Conservation (phyloP, 2,888 invertebrate species). For the Caradrina kadenii region DNA sequence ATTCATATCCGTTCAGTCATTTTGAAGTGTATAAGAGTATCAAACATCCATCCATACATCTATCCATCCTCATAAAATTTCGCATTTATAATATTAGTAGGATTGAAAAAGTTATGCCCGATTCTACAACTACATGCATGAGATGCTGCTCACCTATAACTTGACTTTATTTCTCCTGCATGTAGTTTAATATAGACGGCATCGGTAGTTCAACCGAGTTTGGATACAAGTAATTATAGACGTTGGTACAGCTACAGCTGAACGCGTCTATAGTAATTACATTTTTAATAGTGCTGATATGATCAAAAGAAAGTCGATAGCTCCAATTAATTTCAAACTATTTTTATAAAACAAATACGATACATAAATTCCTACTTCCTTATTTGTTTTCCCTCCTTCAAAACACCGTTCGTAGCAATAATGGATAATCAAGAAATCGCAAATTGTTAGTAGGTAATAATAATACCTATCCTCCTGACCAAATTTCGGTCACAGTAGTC, state of each 20-base stretch:
- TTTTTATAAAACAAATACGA: slow-evolving; percentile 43
- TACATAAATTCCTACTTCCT: slow-evolving; percentile 16
- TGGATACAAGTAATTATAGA: slow-evolving; percentile 50
- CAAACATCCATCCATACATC: too few species aligned
- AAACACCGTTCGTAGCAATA: slow-evolving; percentile 26
- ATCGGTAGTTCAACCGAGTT: slow-evolving; percentile 23
- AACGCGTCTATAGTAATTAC: slow-evolving; percentile 53
- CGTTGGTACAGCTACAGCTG: slow-evolving; percentile 27
- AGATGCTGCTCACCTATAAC: neutral
- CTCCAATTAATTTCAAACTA: slow-evolving; percentile 48
- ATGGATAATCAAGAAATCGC: slow-evolving; percentile 10
- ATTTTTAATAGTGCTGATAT: slow-evolving; percentile 55
- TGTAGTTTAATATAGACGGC: slow-evolving; percentile 23
- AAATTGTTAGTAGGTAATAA: neutral
- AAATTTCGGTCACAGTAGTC: too few species aligned
- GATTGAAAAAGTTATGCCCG: too few species aligned
- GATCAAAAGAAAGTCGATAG: slow-evolving; percentile 59
- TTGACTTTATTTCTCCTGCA: slow-evolving; percentile 27
- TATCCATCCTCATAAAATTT: too few species aligned
- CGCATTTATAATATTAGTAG: too few species aligned
- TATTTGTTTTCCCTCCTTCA: slow-evolving; percentile 2
- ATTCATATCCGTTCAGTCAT: too few species aligned
- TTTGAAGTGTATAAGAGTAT: too few species aligned
- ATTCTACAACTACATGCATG: too few species aligned
- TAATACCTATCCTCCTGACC: too few species aligned